Conservation (phyloP, 2,113 vertebrate genomes). For the Mus spicilegus region DNA sequence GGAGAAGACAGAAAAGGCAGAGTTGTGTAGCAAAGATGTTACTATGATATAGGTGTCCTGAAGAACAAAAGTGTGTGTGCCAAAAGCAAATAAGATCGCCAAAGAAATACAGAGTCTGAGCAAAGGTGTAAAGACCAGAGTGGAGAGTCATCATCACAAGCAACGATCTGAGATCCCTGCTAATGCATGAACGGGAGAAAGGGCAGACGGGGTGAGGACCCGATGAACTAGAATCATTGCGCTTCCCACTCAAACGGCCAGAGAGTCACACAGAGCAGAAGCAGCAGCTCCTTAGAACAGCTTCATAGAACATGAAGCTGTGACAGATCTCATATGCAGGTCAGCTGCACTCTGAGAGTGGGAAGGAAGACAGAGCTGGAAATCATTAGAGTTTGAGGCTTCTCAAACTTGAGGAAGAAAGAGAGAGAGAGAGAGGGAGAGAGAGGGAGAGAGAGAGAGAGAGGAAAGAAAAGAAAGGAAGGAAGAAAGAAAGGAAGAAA, state of each 20-base stretch:
- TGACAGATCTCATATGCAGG: not conserved
- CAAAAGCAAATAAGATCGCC: not conserved
- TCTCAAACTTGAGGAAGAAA: not conserved
- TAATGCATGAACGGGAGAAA: not conserved
- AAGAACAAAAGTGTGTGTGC: not conserved
- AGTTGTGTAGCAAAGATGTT: not conserved
- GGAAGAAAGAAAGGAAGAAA: no score
- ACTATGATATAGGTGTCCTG: not conserved
- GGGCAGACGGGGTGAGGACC: not conserved
- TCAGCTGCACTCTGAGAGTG: not conserved
- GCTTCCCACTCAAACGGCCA: not conserved
- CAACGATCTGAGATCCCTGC: not conserved
- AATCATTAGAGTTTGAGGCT: not conserved
- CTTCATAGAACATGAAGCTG: not conserved
- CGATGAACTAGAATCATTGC: constrained; percentile 4
- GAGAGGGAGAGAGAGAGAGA: no score
- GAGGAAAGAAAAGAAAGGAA: no score
- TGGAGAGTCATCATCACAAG: constrained; percentile 6
- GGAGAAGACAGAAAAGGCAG: constrained; percentile 8
- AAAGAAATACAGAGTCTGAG: constrained; percentile 2
- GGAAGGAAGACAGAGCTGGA: not conserved
- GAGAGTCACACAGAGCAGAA: not conserved
- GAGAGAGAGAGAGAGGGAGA: no score
- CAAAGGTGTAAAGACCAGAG: not conserved
- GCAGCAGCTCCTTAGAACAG: no score